These are phyloP conservation scores for Calidris pugnax DNA, from an alignment of 2,113 vertebrate species.

Conservation along the genomic window DNA sequence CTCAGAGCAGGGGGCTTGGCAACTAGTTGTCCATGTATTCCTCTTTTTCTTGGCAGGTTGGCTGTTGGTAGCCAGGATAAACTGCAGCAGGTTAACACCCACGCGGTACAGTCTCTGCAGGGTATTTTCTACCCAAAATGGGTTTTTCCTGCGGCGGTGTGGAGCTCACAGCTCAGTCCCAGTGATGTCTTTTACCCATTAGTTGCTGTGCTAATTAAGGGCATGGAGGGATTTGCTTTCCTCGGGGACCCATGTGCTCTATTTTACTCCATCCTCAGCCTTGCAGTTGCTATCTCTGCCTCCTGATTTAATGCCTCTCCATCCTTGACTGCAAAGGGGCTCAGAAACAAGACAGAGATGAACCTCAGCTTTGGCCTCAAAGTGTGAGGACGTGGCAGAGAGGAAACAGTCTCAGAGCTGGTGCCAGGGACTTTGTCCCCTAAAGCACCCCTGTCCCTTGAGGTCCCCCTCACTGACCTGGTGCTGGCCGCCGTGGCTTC, in stretches of 20 bases:
- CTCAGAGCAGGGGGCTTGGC: neutral
- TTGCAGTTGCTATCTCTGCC: neutral
- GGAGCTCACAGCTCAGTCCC: neutral
- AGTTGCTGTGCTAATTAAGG: neutral
- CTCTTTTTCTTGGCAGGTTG: neutral
- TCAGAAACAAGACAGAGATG: neutral
- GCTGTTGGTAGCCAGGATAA: neutral
- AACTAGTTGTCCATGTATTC: neutral
- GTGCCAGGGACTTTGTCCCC: neutral
- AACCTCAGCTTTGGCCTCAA: neutral
- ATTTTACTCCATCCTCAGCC: neutral
- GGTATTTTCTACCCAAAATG: neutral
- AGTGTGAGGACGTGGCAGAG: rapidly evolving
- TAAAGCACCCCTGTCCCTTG: neutral
- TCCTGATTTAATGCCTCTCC: neutral
- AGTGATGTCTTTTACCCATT: neutral
- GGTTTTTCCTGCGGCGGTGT: neutral
- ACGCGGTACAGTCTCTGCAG: neutral
- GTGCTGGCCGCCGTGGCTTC: slow-evolving; percentile 57
- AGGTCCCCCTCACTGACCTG: slow-evolving; percentile 58
- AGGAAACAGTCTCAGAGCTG: neutral
- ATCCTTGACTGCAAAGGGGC: neutral
- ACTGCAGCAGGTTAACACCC: neutral
- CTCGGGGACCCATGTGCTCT: neutral
- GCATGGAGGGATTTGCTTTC: neutral